phyloP scores from a whole-genome alignment of 2,888 invertebrate species.

The Anthrax anthrax region DNA sequence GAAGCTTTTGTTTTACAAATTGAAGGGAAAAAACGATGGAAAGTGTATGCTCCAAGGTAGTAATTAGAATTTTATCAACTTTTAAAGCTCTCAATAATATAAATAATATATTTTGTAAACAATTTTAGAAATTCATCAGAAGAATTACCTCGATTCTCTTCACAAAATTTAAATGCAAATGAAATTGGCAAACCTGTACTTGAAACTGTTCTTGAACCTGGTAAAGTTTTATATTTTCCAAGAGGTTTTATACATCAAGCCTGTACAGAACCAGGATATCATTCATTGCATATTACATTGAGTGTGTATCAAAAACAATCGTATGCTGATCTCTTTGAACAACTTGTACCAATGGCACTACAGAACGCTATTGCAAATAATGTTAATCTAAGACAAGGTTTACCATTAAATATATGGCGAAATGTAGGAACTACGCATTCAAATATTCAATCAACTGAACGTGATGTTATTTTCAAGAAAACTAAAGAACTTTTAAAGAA shows the following conservation, averaged over 20 bases:
- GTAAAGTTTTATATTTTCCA: slow-evolving; percentile 89
- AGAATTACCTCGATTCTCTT: slow-evolving; percentile 67
- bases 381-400: slow-evolving; percentile 55
- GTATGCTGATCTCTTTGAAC: slow-evolving; percentile 79
- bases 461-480: slow-evolving; percentile 38
- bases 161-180: slow-evolving; percentile 54
- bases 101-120: no score
- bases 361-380: slow-evolving; percentile 55
- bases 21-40: slow-evolving; percentile 93
- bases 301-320: slow-evolving; percentile 84
- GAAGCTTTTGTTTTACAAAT: slow-evolving; percentile 95
- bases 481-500: slow-evolving; percentile 43
- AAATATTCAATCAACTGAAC: slow-evolving; percentile 35
- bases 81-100: no score
- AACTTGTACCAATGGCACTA: slow-evolving; percentile 60
- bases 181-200: slow-evolving; percentile 68
- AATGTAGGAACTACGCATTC: slow-evolving; percentile 58
- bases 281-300: slow-evolving; percentile 89
- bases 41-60: slow-evolving; percentile 64
- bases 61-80: slow-evolving; percentile 4
- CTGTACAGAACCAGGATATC: slow-evolving; percentile 56
- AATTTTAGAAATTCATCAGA: slow-evolving; percentile 40
- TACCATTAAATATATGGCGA: slow-evolving; percentile 65
- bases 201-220: slow-evolving; percentile 65
- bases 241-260: slow-evolving; percentile 80